These are phyloP conservation scores for Aelia acuminata DNA, from an alignment of 2,888 invertebrate species.

Conservation along the genomic window DNA sequence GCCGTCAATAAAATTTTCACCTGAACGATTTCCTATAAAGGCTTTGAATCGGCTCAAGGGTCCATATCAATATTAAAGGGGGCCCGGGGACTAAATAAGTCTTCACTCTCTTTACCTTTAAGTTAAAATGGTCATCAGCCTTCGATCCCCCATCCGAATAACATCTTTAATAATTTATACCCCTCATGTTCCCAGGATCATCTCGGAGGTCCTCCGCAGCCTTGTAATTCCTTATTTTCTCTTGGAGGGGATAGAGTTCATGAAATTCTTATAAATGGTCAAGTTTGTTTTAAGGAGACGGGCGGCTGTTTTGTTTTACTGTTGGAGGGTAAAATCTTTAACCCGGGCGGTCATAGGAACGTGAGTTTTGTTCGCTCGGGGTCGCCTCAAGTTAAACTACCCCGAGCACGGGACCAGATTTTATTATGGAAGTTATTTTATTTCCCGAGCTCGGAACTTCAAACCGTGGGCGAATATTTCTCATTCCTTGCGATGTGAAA, in stretches of 20 bases:
- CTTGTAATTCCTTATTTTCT: not conserved
- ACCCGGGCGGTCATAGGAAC: not conserved
- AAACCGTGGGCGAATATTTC: not conserved
- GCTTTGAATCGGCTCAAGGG: slow-evolving; percentile 35
- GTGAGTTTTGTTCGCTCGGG: not conserved
- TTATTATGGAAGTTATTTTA: not conserved
- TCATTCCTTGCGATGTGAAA: not conserved
- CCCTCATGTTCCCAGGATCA: slow-evolving; percentile 1
- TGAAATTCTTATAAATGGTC: slow-evolving; percentile 11
- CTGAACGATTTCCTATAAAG: slow-evolving; percentile 40
- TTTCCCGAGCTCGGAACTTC: not conserved
- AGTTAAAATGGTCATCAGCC: slow-evolving; percentile 43
- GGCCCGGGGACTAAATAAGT: not conserved
- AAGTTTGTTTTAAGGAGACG: not conserved
- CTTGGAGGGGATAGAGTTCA: not conserved
- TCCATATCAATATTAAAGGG: slow-evolving; percentile 46
- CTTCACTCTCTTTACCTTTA: slow-evolving; percentile 32
- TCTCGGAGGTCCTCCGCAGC: not conserved
- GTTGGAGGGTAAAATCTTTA: not conserved
- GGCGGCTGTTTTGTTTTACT: not conserved
- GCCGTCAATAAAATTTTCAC: slow-evolving; percentile 38
- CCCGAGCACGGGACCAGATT: not conserved
- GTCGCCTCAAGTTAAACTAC: not conserved
- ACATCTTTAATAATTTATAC: slow-evolving; percentile 34
- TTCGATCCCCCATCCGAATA: not conserved